Evolutionary conservation across 2,888 invertebrate genomes (phyloP).

Genomic region (Euplagia quadripunctaria): DNA sequence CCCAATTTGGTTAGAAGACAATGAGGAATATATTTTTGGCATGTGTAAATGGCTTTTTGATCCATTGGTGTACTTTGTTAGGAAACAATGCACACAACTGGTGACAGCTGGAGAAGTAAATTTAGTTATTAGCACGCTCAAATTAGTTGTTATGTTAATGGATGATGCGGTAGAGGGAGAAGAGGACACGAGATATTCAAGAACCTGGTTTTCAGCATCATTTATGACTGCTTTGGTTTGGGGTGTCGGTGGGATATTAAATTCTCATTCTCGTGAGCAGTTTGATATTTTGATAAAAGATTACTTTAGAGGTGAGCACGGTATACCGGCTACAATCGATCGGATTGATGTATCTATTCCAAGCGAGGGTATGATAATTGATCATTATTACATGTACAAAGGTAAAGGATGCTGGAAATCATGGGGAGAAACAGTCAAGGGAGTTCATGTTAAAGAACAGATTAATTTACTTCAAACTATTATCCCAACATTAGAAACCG

Average conservation of each 20-base stretch:
- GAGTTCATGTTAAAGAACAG: constrained; percentile 85
- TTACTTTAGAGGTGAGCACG: constrained; percentile 80
- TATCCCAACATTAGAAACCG: constrained; percentile 95
- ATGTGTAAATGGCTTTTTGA: constrained; percentile 93
- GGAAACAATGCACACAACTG: constrained; percentile 89
- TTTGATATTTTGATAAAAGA: constrained; percentile 89
- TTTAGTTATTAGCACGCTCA: constrained; percentile 90
- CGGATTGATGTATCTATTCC: constrained; percentile 93
- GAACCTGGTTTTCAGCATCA: constrained; percentile 92
- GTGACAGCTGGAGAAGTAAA: constrained; percentile 91
- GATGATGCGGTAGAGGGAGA: constrained; percentile 90
- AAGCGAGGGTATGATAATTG: constrained; percentile 92
- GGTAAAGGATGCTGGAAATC: constrained; percentile 95
- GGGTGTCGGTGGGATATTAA: constrained; percentile 94
- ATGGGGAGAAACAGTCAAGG: constrained; percentile 92
- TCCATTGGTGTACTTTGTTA: constrained; percentile 91
- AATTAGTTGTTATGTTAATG: constrained; percentile 92
- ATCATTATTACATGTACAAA: constrained; percentile 93
- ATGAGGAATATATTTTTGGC: constrained; percentile 86
- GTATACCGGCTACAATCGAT: constrained; percentile 82
- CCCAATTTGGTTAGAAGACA: constrained; percentile 89
- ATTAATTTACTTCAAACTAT: constrained; percentile 91
- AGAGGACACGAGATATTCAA: constrained; percentile 90
- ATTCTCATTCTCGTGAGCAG: constrained; percentile 90
- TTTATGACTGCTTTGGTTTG: constrained; percentile 92